These are phyloP conservation scores for Lasioglossum zephyrum DNA, from an alignment of 2,888 invertebrate species.

Conservation along the genomic window DNA sequence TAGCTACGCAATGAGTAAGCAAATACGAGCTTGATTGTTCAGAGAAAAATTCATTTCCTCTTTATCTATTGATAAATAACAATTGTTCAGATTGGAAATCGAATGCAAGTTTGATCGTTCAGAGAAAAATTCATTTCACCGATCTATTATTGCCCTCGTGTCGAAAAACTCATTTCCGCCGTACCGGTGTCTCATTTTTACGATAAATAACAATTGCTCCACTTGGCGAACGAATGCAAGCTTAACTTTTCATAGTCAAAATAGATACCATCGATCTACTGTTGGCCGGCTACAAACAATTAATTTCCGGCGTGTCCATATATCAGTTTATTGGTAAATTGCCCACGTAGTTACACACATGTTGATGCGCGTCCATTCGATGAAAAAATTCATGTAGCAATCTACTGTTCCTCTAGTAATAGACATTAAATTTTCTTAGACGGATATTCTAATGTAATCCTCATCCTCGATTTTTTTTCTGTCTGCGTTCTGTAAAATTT, in stretches of 20 bases:
- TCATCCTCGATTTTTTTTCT: no score
- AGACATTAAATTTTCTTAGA: neutral
- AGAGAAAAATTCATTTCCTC: neutral
- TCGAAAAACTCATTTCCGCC: neutral
- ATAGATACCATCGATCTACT: no score
- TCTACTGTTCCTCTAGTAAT: neutral
- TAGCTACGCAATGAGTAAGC: neutral
- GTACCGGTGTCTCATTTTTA: neutral
- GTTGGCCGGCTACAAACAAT: neutral
- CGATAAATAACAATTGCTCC: neutral
- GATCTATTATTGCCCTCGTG: neutral
- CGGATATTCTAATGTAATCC: no score
- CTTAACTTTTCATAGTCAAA: neutral
- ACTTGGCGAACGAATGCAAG: neutral
- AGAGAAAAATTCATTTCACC: neutral
- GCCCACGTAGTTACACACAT: neutral
- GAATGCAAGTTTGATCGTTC: neutral
- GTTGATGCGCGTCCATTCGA: neutral
- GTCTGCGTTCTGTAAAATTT: no score
- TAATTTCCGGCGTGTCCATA: neutral
- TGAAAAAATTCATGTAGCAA: neutral
- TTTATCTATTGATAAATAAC: neutral
- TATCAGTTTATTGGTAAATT: neutral
- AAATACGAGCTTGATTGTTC: neutral
- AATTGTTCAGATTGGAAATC: neutral